Percentiles rank a stretch among this genome's conserved stretches.
These are phyloP conservation scores for Mimas tiliae DNA, from an alignment of 2,888 invertebrate genomes.

Conservation along the genomic window DNA sequence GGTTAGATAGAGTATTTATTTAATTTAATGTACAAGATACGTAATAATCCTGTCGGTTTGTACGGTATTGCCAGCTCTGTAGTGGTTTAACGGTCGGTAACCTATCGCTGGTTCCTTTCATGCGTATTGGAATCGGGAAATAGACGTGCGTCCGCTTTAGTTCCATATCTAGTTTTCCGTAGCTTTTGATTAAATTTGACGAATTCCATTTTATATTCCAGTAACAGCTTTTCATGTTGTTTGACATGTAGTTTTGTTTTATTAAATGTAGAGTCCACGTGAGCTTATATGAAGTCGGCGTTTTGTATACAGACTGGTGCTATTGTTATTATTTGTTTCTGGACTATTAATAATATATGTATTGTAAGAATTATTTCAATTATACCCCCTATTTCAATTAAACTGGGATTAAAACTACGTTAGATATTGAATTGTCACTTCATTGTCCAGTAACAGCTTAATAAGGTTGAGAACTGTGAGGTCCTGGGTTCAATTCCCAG, in stretches of 20 bases:
- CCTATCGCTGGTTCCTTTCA: conserved; percentile 19
- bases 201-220: background rate
- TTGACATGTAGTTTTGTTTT: background rate
- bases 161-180: background rate
- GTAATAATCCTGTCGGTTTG: conserved; percentile 1
- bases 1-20: too few species aligned
- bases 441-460: too few species aligned
- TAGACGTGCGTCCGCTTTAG: conserved; percentile 17
- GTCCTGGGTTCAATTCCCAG: too few species aligned
- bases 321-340: too few species aligned
- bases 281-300: background rate
- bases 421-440: too few species aligned
- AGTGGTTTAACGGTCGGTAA: conserved; percentile 42
- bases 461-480: too few species aligned
- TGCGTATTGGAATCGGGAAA: conserved; percentile 18
- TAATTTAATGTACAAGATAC: background rate
- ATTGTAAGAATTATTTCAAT: too few species aligned
- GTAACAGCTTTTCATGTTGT: background rate
- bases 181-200: conserved; percentile 4
- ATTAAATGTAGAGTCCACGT: background rate
- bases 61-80: conserved; percentile 38
- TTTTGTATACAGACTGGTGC: background rate
- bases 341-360: too few species aligned
- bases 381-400: too few species aligned
- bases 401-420: too few species aligned